Base-by-base conservation (phyloP, 2,113 vertebrate genomes). In the Merops nubicus region DNA sequence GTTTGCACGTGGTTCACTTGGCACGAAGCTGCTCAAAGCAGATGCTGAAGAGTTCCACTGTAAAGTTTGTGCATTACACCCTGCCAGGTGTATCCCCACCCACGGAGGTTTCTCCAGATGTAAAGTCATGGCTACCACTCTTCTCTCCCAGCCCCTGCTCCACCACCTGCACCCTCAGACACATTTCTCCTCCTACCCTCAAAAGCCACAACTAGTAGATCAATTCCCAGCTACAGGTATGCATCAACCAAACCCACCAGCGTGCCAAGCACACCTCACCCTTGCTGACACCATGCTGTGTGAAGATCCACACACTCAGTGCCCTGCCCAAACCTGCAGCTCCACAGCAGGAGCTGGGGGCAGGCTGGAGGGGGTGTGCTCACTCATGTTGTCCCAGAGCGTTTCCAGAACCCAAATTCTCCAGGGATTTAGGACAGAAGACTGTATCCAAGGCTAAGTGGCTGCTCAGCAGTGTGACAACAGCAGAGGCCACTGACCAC, bases 1-100 rank as follows among this genome's bases (percentile, higher is more conserved):
- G 1, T 47, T 33, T 40, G 65, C 11, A 40, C 53, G 3, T 13
- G 33, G 43, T n/a, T 94, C 40, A 62, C 28, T 60, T 40, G 33
- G 31, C 31, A 56, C 3, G 31, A 73, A 79, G 48, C n/a, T 57
- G 62, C 57, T 79, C 28, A 38, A 45, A 85, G 63, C 0, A 31
- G 65, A 79, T 70, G 51, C 42, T 54, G 33, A 50, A 23, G 42
- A 65, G 50, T 6, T 89, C 22, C 23, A 57, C 10, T 48, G 51
- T 0, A 28, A 26, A 64, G 40, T 2, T 28, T 3, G 7, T 36
- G 16, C 22, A 8, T 40, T 31, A 33, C 10, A 50, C 22, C 19
- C 38, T 80, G 76, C 48, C 60, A 91, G 68, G 36, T 18, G 20
- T 6, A 5, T 56, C 48, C 33, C 43, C 5, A 3, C 8, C 57